Evolutionary conservation across 2,888 invertebrate species (phyloP).

Genomic region (Ceramica pisi): DNA sequence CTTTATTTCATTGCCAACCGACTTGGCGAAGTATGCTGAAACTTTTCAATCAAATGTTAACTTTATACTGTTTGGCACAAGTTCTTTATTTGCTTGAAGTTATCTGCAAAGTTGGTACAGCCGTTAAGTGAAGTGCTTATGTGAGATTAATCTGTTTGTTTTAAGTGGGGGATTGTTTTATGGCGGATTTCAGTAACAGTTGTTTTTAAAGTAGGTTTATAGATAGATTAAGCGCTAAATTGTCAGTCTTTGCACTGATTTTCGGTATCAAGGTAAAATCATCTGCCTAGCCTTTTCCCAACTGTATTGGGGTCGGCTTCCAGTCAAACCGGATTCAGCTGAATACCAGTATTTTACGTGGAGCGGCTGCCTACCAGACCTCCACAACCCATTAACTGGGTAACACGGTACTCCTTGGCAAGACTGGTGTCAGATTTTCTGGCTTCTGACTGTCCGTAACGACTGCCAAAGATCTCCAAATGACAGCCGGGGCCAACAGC

Average conservation of each 20-base stretch:
- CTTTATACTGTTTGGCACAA: constrained; percentile 10
- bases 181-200: constrained; percentile 16
- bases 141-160: constrained; percentile 39
- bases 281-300: too few relatives aligned
- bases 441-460: too few relatives aligned
- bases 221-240: not conserved
- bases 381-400: too few relatives aligned
- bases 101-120: constrained; percentile 35
- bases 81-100: constrained; percentile 43
- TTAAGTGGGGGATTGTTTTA: constrained; percentile 33
- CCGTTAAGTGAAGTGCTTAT: constrained; percentile 7
- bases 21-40: constrained; percentile 19
- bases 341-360: too few relatives aligned
- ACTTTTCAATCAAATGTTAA: constrained; percentile 46
- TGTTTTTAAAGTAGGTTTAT: not conserved
- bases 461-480: too few relatives aligned
- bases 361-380: too few relatives aligned
- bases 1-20: constrained; percentile 11
- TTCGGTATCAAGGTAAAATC: not conserved
- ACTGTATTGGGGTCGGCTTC: too few relatives aligned
- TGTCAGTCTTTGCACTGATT: not conserved
- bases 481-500: too few relatives aligned
- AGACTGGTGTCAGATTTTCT: too few relatives aligned
- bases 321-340: too few relatives aligned
- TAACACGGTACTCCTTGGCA: too few relatives aligned